A percentile compares a stretch with the other conserved stretches of the same genome.
Evolutionary conservation across 2,797 vertebrate genomes (phyloP).

Genomic region (Gallirallus australis): DNA sequence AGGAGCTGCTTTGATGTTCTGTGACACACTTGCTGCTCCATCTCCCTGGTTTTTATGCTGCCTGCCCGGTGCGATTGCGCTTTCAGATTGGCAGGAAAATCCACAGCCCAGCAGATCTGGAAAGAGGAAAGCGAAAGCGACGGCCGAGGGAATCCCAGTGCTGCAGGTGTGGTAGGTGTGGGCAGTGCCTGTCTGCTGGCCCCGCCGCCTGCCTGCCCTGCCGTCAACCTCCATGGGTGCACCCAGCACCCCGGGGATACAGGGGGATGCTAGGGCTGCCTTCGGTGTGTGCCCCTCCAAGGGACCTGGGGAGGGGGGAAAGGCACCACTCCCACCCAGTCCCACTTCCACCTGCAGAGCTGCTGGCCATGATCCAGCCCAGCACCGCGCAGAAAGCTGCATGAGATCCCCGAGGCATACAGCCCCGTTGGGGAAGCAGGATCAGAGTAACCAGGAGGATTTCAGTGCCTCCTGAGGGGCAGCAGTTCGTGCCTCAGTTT

Average conservation of each 20-base stretch:
- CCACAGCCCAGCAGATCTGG: not conserved
- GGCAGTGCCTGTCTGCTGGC: not conserved
- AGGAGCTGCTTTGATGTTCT: rapidly evolving
- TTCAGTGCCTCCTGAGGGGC: rapidly evolving
- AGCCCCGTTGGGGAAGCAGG: not conserved
- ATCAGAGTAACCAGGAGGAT: rapidly evolving
- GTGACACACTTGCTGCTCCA: not conserved
- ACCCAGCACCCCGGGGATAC: rapidly evolving
- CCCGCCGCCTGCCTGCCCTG: rapidly evolving
- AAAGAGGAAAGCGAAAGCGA: conserved; percentile 40
- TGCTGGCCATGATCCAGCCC: not conserved
- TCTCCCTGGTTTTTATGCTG: conserved; percentile 24
- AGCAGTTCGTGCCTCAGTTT: not conserved
- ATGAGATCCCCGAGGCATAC: rapidly evolving
- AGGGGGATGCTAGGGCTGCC: not conserved
- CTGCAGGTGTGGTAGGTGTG: not conserved
- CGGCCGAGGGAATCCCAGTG: not conserved
- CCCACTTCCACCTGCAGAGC: not conserved
- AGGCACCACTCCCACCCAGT: rapidly evolving
- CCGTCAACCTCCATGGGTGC: rapidly evolving
- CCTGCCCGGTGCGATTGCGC: not conserved
- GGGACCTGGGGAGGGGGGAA: rapidly evolving
- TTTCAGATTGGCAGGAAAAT: conserved; percentile 34
- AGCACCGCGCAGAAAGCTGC: rapidly evolving
- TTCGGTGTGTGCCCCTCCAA: rapidly evolving